Percentiles rank a stretch among this genome's conserved stretches.
Evolutionary conservation across 53 echinoderm and acorn worm species (phyloP).

Genomic region (Luidia sarsii): DNA sequence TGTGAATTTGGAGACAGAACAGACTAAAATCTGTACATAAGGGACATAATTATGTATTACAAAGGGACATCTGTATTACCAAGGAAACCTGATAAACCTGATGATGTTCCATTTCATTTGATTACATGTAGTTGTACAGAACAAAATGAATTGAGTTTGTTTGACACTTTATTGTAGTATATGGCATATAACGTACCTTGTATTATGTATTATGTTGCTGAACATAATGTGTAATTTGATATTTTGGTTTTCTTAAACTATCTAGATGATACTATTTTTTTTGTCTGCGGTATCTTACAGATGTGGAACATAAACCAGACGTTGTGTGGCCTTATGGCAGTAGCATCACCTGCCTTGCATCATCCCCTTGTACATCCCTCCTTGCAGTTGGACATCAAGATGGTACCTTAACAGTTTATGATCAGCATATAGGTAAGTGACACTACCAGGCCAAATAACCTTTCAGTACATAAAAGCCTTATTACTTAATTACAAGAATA

Average conservation of each 20-base stretch:
- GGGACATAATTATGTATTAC: no score
- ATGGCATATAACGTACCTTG: no score
- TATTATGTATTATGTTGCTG: no score
- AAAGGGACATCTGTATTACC: no score
- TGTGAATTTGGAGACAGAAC: no score
- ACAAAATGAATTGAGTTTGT: no score
- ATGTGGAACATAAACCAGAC: slow-evolving; percentile 95
- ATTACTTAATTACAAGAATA: no score
- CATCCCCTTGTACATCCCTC: slow-evolving; percentile 79
- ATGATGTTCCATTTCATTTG: background rate
- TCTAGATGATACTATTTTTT: background rate
- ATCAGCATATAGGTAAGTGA: slow-evolving; percentile 80
- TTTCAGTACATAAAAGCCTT: no score
- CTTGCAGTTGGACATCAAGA: slow-evolving; percentile 80
- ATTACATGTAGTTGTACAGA: background rate
- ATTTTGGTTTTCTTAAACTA: background rate
- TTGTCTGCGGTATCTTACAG: slow-evolving; percentile 27
- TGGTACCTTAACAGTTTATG: slow-evolving; percentile 78
- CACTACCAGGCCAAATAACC: background rate
- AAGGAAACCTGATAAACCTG: no score
- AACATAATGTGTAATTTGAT: background rate
- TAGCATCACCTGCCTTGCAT: slow-evolving; percentile 66
- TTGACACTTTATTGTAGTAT: no score
- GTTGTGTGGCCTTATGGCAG: slow-evolving; percentile 86
- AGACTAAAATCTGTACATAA: no score